Base-by-base conservation (phyloP, 2,888 invertebrate genomes). In the Callyntrura guangdongensis region DNA sequence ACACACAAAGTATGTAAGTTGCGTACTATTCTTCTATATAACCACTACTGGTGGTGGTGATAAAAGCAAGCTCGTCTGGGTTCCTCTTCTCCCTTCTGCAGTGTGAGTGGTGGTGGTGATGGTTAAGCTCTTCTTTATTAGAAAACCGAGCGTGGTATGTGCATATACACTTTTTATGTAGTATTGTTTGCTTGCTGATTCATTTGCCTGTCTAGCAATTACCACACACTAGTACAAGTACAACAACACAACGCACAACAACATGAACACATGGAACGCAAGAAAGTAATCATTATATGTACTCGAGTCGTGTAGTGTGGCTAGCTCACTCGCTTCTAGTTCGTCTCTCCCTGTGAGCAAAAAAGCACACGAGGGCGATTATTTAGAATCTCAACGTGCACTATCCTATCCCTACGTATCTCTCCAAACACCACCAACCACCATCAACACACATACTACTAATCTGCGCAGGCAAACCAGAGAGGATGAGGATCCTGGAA, bases 341-440 rank as follows among this genome's bases (percentile, higher is more conserved):
- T 64, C 64, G 64, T 77, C 86, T 79, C 69, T 82, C 81, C 56
- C 82, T 72, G 83, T 67, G 47, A 89, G 59, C 82, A 89, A 89
- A 89, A 89, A 89, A 82, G 74, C 87, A 83, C 88, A 89, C 83
- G 88, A 89, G 88, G 88, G 82, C 69, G 72, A 89, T 89, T 89
- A 83, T 83, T 45, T 59, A 61, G 82, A 82, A 61, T 61, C 82
- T 82, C 82, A 79, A 79, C 79, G 79, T 79, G 79, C 79, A 25
- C 82, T 82, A 82, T 61, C 61, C 82, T 61, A 27, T 59, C 59
- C n/a, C 20, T 12, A 47, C n/a, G n/a, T n/a, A 77, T 5, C 17
- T 17, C 17, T 36, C 27, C 20, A 2, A 8, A 27, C 45, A 81
- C 61, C 59, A 61, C 49, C 74, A 74, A 49, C 14, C 8, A 74